phyloP scores from a whole-genome alignment of 2,888 invertebrate species.

The Aspidiotus destructor region DNA sequence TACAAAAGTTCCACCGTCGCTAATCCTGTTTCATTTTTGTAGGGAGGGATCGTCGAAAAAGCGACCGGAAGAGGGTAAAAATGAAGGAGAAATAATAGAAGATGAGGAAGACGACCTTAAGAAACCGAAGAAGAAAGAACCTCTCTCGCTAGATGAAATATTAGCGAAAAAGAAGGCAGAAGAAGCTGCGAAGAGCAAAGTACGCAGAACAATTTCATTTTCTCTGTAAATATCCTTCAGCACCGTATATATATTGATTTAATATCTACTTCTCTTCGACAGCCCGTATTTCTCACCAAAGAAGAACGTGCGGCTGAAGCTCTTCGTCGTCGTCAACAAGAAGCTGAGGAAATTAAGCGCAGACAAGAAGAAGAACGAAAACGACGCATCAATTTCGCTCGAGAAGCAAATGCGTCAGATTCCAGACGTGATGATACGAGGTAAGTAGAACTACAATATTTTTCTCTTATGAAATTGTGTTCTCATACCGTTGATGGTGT shows the following conservation, averaged over 20 bases:
- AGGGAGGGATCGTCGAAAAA: slow-evolving; percentile 11
- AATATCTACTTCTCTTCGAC: slow-evolving; percentile 7
- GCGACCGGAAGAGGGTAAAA: slow-evolving; percentile 37
- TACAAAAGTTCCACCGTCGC: not conserved
- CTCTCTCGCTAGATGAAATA: slow-evolving; percentile 89
- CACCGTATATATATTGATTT: not conserved
- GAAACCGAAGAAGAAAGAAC: slow-evolving; percentile 58
- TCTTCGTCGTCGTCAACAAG: slow-evolving; percentile 75
- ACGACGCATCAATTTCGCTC: slow-evolving; percentile 49
- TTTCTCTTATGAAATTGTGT: no score
- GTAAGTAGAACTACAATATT: slow-evolving; percentile 1
- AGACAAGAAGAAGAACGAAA: slow-evolving; percentile 59
- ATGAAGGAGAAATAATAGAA: slow-evolving; percentile 41
- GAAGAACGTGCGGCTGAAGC: slow-evolving; percentile 89
- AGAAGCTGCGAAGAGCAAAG: slow-evolving; percentile 84
- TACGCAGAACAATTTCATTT: slow-evolving; percentile 38
- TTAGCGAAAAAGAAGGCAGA: slow-evolving; percentile 92
- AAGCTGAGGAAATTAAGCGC: slow-evolving; percentile 71
- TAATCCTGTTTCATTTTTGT: not conserved
- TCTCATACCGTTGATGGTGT: no score
- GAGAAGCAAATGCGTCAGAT: slow-evolving; percentile 36
- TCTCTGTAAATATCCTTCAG: not conserved
- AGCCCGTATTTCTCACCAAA: slow-evolving; percentile 92
- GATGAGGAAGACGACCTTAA: slow-evolving; percentile 43
- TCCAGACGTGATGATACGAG: slow-evolving; percentile 34